phyloP scores from a whole-genome alignment of 2,888 invertebrate species.

The Heterodera filipjevi region DNA sequence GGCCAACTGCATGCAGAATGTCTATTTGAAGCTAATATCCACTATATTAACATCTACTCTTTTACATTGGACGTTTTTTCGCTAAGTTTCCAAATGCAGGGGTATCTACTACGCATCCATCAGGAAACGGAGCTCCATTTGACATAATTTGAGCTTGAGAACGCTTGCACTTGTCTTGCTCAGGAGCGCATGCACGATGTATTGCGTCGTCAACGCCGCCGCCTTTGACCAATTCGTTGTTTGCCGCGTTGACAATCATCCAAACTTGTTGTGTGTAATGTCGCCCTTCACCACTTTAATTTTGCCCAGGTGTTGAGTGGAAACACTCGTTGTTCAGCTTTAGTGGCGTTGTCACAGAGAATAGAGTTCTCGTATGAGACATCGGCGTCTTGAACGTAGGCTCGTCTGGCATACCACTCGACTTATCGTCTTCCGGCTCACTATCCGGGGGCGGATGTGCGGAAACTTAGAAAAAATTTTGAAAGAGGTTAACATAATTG shows the following conservation, averaged over 20 bases:
- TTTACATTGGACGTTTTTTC: not conserved
- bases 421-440: not conserved
- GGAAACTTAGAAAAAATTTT: not conserved
- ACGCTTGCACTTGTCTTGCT: not conserved
- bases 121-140: not conserved
- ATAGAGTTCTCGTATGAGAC: not conserved
- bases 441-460: not conserved
- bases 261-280: not conserved
- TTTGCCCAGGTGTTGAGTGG: not conserved
- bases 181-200: not conserved
- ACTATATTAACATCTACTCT: not conserved
- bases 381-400: not conserved
- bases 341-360: not conserved
- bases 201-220: not conserved
- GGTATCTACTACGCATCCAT: not conserved
- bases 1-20: not conserved
- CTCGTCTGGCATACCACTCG: not conserved
- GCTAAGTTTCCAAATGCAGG: not conserved
- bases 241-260: not conserved
- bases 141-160: not conserved
- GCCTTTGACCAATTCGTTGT: not conserved
- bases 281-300: not conserved
- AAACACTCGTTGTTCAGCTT: not conserved
- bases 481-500: not conserved
- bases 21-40: not conserved